Evolutionary conservation across 2,113 vertebrate genomes (phyloP), one percentile per base, ranked within the genome.

Genomic region (Lasiurus cinereus): DNA sequence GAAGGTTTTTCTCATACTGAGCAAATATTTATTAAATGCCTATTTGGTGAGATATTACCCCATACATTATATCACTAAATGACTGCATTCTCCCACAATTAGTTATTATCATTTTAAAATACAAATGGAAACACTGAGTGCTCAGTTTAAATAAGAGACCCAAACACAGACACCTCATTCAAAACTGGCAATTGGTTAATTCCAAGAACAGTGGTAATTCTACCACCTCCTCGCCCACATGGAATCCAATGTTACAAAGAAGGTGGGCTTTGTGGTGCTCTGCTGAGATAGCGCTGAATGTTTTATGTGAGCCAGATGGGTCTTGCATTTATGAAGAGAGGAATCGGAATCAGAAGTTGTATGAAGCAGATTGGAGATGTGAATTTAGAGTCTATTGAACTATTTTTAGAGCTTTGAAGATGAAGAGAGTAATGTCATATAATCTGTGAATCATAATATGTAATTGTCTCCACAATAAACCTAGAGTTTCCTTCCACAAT

Each of bases 71-170:
- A 14, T 82, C 15, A 83, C 14, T 52, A 62, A 11, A 62, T 78
- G 86, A 15, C 39, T 82, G 22, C 29, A 72, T 50, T 67, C 16
- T 90, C 19, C 90, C 22, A 21, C 22, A 54, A 18, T 54, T 73
- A 43, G 6, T 69, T 59, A 67, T 67, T 59, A 83, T 29, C n/a
- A 82, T 19, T 36, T 76, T 73, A 95, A 89, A 73, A 90, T n/a
- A 29, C 8, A 77, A 66, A 72, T 27, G 1, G 7, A 82, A 78
- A 56, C 59, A 50, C 8, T 64, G 1, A 52, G 46, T 21, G 36
- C 39, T 29, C 6, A 59, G 19, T 82, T 62, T 92, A 93, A 91
- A 48, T 36, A 59, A 83, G 39, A 46, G 46, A 2, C 8, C 14
- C 62, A 77, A 78, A 90, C 33, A 87, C 27, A 91, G 33, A 90